Percentiles rank a stretch among this genome's conserved stretches.
Conservation (phyloP, 2,113 vertebrate genomes). For the Lycaon pictus region DNA sequence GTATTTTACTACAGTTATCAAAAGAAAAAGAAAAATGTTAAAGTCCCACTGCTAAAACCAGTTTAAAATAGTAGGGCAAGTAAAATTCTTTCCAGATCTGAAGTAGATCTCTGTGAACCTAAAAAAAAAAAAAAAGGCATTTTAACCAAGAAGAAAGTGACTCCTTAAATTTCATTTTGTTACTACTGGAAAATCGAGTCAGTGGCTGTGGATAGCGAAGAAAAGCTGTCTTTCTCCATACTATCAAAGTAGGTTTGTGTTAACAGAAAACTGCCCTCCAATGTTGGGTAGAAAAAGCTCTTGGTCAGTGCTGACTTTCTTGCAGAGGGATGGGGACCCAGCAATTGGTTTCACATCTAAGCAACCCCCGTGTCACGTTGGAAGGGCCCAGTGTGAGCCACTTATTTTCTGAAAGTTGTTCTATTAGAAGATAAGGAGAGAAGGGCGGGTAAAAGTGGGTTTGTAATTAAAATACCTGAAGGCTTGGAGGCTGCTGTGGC, state of each 20-base stretch:
- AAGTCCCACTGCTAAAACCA: not conserved
- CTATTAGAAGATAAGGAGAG: not conserved
- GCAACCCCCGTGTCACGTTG: not conserved
- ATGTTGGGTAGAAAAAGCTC: not conserved
- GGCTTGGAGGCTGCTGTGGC: not conserved
- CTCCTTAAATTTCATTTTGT: conserved; percentile 25
- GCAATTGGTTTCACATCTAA: not conserved
- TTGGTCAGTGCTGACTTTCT: not conserved
- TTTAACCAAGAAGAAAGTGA: not conserved
- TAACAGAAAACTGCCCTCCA: not conserved
- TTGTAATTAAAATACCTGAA: not conserved
- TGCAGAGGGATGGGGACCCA: not conserved
- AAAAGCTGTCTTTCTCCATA: not conserved
- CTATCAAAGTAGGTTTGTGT: not conserved
- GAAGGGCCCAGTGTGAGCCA: not conserved
- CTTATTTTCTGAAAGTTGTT: not conserved
- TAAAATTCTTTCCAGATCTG: conserved; percentile 15
- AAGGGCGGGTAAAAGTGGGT: not conserved
- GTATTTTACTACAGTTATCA: not conserved
- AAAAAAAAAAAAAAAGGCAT: not conserved
- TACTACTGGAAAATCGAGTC: conserved; percentile 1
- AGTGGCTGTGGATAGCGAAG: not conserved
- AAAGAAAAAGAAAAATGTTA: not conserved
- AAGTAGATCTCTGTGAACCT: conserved; percentile 9
- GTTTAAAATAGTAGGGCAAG: conserved; percentile 5